phyloP scores from a whole-genome alignment of 1,140 invertebrate species.

The Cecropterus lyciades region DNA sequence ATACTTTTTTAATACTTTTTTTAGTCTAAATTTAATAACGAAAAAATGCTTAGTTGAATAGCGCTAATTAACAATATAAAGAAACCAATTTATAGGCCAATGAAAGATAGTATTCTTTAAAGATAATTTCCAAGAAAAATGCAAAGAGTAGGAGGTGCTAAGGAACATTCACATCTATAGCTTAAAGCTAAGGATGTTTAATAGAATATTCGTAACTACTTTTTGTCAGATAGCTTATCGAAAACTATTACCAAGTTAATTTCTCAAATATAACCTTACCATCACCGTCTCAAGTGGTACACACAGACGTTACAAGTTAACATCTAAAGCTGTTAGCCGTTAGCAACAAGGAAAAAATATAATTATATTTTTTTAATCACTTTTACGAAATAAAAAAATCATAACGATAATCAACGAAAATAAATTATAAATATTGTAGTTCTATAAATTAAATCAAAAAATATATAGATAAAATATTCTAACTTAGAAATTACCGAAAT shows the following conservation, averaged over 20 bases:
- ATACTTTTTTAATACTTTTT: too few species aligned
- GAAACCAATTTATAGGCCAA: conserved; percentile 21
- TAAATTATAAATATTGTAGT: too few species aligned
- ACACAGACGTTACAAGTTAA: conserved; percentile 1
- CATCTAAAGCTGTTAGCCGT: too few species aligned
- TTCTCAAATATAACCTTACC: conserved; percentile 35
- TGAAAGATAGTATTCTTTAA: conserved; percentile 14
- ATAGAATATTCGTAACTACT: background rate
- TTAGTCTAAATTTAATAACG: conserved; percentile 19
- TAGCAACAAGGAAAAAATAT: too few species aligned
- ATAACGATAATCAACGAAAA: too few species aligned
- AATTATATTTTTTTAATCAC: too few species aligned
- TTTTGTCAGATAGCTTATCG: conserved; percentile 20
- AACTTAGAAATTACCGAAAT: too few species aligned
- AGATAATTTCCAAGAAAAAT: conserved; percentile 12
- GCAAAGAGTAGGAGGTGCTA: too few species aligned
- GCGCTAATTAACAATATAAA: conserved; percentile 18
- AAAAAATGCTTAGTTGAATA: conserved; percentile 7
- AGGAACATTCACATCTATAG: background rate
- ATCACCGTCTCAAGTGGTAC: conserved; percentile 17
- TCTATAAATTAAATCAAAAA: too few species aligned
- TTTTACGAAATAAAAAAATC: too few species aligned
- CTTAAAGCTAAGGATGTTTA: background rate
- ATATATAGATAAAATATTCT: too few species aligned
- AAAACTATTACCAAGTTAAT: conserved; percentile 23